Evolutionary conservation across 2,113 vertebrate genomes (phyloP), one percentile per base, ranked within the genome.

Genomic region (Trichechus manatus): DNA sequence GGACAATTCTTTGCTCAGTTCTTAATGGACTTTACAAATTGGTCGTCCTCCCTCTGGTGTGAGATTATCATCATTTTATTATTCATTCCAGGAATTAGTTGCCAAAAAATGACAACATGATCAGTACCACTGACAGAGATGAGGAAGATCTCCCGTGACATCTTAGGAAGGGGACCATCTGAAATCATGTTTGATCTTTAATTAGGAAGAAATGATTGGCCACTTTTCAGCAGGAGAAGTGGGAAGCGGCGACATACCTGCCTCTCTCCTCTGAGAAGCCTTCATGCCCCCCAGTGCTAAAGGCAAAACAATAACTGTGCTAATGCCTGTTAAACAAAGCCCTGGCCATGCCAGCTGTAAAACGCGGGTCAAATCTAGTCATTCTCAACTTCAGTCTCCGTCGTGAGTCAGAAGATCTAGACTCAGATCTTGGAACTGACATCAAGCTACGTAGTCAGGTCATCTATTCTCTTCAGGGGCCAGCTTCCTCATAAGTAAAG

Each of bases 21-120:
- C 96, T 95, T 97, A 97, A 97, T 91, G 89, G 96, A 95, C 92
- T 96, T 95, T 90, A 97, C 97, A 95, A 95, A 97, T 95, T 84
- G 95, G 91, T 31, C 47, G 0, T 81, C 94, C 75, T 93, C 92
- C 85, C 96, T 96, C 90, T 36, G 72, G 83, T 92, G 68, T 27
- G n/a, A 93, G 79, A 95, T 87, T 79, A 91, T 97, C 89, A 97
- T 90, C 50, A 93, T 93, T 93, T 95, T 93, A 96, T 97, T 96
- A 89, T 93, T 94, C 91, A 94, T 96, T 50, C 96, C 72, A 79
- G 95, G 85, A 87, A 94, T 70, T 64, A 44, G 85, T 93, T 94
- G 93, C 96, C 96, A 94, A 89, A 91, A 81, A 93, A 19, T 72
- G 94, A 95, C 95, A 94, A 72, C 74, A 36, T 94, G 93, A 96